These are phyloP conservation scores for Zaprionus taronus DNA, from an alignment of 1,140 invertebrate species.

Conservation along the genomic window DNA sequence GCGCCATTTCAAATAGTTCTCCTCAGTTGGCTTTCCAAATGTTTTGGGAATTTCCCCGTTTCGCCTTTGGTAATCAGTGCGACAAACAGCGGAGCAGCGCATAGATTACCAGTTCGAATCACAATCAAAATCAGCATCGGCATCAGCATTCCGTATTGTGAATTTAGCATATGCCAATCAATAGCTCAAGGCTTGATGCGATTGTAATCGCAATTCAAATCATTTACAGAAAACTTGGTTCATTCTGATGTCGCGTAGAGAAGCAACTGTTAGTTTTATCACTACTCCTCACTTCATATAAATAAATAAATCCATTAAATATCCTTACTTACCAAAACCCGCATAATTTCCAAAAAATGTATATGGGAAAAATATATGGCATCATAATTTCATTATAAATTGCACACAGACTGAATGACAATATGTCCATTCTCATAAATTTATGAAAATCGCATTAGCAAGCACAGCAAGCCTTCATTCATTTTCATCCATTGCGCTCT, in stretches of 20 bases:
- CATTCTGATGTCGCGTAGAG: not conserved
- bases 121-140: not conserved
- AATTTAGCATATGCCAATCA: not conserved
- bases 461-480: not conserved
- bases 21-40: constrained; percentile 24
- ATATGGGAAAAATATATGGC: not conserved
- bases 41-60: constrained; percentile 3
- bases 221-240: not conserved
- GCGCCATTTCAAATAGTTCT: constrained; percentile 40
- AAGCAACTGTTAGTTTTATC: no score
- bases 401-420: not conserved
- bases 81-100: constrained; percentile 12
- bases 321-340: no score
- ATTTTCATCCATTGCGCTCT: not conserved
- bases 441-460: not conserved
- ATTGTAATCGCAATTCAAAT: not conserved
- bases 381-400: not conserved
- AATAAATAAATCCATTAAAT: no score
- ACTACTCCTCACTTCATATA: not conserved
- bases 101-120: constrained; percentile 11
- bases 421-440: not conserved
- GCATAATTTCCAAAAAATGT: no score
- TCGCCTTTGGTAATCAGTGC: constrained; percentile 30
- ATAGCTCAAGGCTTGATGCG: not conserved
- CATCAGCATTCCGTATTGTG: not conserved